Conservation (phyloP, 1,140 invertebrate genomes). For the Mercenaria mercenaria region DNA sequence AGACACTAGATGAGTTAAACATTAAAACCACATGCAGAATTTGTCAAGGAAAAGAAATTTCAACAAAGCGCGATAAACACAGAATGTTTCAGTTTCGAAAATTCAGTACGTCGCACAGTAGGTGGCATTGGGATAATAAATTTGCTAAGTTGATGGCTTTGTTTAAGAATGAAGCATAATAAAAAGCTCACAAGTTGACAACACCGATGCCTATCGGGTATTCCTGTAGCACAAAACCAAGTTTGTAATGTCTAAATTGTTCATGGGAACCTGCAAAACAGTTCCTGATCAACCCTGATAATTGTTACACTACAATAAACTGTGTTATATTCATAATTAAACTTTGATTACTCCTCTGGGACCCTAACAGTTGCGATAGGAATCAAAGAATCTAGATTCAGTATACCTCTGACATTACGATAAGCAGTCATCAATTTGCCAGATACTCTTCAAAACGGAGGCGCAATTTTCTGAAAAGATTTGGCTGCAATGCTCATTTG, state of each 20-base stretch:
- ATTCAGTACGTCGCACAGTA: constrained; percentile 19
- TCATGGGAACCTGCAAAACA: constrained; percentile 55
- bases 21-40: too few relatives aligned
- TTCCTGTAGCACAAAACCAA: neutral
- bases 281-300: constrained; percentile 20
- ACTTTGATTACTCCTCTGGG: constrained; percentile 36
- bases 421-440: constrained; percentile 42
- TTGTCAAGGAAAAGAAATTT: too few relatives aligned
- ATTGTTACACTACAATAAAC: constrained; percentile 41
- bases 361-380: constrained; percentile 26
- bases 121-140: constrained; percentile 1
- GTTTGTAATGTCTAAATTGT: constrained; percentile 33
- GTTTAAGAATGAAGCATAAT: constrained; percentile 42
- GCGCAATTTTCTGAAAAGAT: constrained; percentile 40
- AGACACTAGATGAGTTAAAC: too few relatives aligned
- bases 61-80: too few relatives aligned
- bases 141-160: constrained; percentile 28
- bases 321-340: constrained; percentile 37
- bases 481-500: neutral
- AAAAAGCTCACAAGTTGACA: constrained; percentile 36
- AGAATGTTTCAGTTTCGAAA: too few relatives aligned
- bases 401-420: constrained; percentile 45
- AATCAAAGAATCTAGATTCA: constrained; percentile 38
- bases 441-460: constrained; percentile 44
- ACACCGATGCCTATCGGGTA: constrained; percentile 30